phyloP scores from a whole-genome alignment of 2,888 invertebrate species.

The Rhogogaster chlorosoma region DNA sequence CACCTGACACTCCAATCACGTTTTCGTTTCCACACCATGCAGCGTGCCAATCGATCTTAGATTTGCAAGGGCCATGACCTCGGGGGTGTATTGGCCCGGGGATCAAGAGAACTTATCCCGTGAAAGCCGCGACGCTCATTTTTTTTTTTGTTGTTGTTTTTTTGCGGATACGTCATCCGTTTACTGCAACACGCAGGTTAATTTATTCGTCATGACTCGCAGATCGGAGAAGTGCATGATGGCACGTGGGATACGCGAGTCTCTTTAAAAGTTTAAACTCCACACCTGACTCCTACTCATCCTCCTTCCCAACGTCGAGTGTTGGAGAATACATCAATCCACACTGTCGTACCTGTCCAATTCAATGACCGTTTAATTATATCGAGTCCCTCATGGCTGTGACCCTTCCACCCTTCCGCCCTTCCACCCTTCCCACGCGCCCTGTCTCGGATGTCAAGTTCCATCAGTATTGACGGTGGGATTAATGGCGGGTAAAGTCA shows the following conservation, averaged over 20 bases:
- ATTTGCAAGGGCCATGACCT: constrained; percentile 30
- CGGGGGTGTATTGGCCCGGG: not conserved
- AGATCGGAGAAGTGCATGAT: not conserved
- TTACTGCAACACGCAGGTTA: not conserved
- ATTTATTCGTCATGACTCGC: not conserved
- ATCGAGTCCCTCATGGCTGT: constrained; percentile 22
- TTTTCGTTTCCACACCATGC: constrained; percentile 39
- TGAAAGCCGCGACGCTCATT: not conserved
- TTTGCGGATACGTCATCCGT: not conserved
- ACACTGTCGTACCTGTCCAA: constrained; percentile 38
- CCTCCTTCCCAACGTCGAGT: not conserved
- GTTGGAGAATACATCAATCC: constrained; percentile 22
- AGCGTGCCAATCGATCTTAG: constrained; percentile 36
- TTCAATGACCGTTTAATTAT: constrained; percentile 47
- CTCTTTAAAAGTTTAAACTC: not conserved
- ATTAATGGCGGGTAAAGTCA: constrained; percentile 45
- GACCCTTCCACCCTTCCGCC: not conserved
- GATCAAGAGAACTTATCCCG: not conserved
- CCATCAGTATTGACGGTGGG: constrained; percentile 33
- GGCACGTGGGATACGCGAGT: not conserved
- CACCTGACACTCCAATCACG: constrained; percentile 46
- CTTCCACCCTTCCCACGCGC: constrained; percentile 4
- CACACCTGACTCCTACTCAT: not conserved
- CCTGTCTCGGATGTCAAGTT: constrained; percentile 46
- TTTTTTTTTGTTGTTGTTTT: not conserved